These are phyloP conservation scores for Halcyon badia DNA, from an alignment of 2,797 vertebrate genomes.

Conservation along the genomic window DNA sequence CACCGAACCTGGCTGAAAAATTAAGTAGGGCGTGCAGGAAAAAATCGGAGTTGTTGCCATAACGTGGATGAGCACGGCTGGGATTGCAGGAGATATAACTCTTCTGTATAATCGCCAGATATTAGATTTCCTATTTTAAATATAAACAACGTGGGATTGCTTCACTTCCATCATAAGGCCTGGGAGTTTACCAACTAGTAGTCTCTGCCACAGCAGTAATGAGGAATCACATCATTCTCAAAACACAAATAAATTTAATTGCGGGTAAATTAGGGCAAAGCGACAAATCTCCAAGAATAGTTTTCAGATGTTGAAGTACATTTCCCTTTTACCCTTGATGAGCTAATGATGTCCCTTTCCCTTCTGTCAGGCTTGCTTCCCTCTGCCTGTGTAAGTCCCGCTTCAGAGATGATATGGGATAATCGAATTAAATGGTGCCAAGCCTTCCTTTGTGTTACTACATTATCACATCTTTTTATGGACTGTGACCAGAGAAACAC, in stretches of 20 bases:
- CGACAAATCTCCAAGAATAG: background rate
- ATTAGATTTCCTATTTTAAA: background rate
- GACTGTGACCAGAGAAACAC: background rate
- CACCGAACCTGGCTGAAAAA: background rate
- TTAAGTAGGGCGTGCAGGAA: background rate
- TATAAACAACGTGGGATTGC: fast-evolving
- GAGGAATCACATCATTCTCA: background rate
- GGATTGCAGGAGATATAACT: background rate
- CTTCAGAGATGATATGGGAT: background rate
- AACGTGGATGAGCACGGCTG: background rate
- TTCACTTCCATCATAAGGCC: background rate
- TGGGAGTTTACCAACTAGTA: background rate
- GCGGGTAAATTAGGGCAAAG: background rate
- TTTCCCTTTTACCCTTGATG: background rate
- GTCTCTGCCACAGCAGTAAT: background rate
- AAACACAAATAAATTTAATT: background rate
- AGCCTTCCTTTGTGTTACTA: background rate
- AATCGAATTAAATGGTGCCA: background rate
- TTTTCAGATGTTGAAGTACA: background rate
- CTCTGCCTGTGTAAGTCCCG: background rate
- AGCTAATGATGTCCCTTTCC: background rate
- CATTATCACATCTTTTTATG: background rate
- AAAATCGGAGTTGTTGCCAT: background rate
- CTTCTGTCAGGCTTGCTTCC: background rate
- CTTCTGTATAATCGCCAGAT: background rate